Evolutionary conservation across 2,797 vertebrate species (phyloP), one percentile per base, ranked within the genome.

Genomic region (Somateria mollissima): DNA sequence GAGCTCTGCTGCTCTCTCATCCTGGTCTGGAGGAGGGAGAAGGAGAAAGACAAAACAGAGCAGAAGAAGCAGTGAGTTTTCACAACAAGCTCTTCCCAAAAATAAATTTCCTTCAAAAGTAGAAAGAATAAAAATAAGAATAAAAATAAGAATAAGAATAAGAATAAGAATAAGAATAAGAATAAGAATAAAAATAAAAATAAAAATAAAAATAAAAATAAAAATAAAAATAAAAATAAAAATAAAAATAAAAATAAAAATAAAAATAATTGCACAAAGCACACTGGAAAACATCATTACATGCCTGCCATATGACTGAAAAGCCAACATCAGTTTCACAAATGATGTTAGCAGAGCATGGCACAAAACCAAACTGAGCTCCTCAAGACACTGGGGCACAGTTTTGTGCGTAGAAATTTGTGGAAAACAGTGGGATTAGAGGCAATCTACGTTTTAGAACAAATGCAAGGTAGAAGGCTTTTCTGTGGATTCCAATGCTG

Each of bases 1-100:
- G 86, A 98, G 97, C 95, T 98, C 98, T 16, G 98, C 98, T 5
- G 98, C 97, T 96, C 97, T 96, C 87, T 98, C 98, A 95, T 98
- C 98, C 97, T 98, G 98, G 83, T 98, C 98, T 98, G 97, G 76
- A 97, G 97, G 13, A 88, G 30, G 67, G 66, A 96, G 80, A 93
- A 92, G 41, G 45, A 74, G 15, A 94, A 61, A 94, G 84, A 97
- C 39, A 89, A 77, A 81, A 93, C 51, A 92, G 87, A 83, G 58
- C 14, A 91, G 32, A 92, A 94, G 97, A 93, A 96, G 97, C 96
- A 89, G 98, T 98, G 49, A 98, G 98, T 97, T 98, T 92, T 90
- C 96, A 97, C 19, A 93, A 97, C 24, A 89, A 6, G 34, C 90
- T 97, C 67, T 96, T 96, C 92, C 71, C 89, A 57, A 82, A 95